A percentile compares a stretch with the other conserved stretches of the same genome.
Conservation (phyloP, 2,888 invertebrate species). For the Sinotaia quadrata region DNA sequence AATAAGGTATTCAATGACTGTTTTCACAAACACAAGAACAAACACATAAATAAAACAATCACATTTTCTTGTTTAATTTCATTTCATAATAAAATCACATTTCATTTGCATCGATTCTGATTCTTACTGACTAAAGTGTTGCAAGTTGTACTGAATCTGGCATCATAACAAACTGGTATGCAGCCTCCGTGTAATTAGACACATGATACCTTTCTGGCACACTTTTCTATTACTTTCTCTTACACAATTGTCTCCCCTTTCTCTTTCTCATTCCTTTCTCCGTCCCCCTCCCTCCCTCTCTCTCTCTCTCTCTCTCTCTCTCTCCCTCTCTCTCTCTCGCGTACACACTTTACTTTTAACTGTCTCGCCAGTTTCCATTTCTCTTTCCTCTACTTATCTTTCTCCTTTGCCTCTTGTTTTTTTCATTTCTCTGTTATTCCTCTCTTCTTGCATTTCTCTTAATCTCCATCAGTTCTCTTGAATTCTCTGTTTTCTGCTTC, state of each 20-base stretch:
- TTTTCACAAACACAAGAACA: too few relatives aligned
- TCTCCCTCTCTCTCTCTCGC: background rate
- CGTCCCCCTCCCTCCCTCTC: background rate
- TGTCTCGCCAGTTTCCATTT: background rate
- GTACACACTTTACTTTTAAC: background rate
- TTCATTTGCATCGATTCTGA: too few relatives aligned
- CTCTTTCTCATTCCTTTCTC: background rate
- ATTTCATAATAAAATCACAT: too few relatives aligned
- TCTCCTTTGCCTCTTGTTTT: background rate
- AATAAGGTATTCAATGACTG: too few relatives aligned
- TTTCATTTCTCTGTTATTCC: background rate
- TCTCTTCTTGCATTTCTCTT: background rate
- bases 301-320: constrained; percentile 2
- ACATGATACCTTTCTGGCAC: too few relatives aligned
- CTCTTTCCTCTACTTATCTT: background rate
- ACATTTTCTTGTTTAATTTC: too few relatives aligned
- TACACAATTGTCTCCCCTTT: background rate
- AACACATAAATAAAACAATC: too few relatives aligned
- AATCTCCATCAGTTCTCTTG: background rate
- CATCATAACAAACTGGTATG: too few relatives aligned
- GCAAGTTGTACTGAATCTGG: too few relatives aligned
- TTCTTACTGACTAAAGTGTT: too few relatives aligned
- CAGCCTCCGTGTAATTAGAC: too few relatives aligned
- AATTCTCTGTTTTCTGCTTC: background rate
- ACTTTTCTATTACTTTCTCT: background rate